phyloP scores from a whole-genome alignment of 2,797 vertebrate genomes.

The Chaunax sp. region DNA sequence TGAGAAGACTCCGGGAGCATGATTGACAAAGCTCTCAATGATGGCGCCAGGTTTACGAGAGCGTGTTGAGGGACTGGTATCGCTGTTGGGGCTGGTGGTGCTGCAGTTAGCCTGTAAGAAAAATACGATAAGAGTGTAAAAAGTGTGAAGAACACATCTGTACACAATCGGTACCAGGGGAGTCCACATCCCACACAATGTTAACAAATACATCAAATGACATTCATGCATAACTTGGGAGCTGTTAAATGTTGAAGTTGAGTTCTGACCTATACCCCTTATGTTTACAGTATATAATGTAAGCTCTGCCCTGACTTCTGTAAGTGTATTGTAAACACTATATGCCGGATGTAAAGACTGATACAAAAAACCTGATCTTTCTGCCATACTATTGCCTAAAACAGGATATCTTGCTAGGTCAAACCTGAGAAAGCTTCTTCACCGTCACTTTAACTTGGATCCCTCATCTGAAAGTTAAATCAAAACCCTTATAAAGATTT shows the following conservation, averaged over 20 bases:
- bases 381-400: background rate
- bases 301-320: slow-evolving; percentile 4
- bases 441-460: slow-evolving; percentile 23
- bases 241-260: background rate
- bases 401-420: slow-evolving; percentile 35
- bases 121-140: background rate
- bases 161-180: background rate
- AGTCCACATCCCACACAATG: background rate
- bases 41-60: slow-evolving; percentile 96
- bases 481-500: slow-evolving; percentile 40
- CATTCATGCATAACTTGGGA: slow-evolving; percentile 8
- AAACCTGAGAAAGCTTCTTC: slow-evolving; percentile 17
- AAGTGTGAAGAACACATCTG: background rate
- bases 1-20: slow-evolving; percentile 98
- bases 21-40: slow-evolving; percentile 99
- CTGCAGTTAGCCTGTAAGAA: slow-evolving; percentile 87
- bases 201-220: slow-evolving; percentile 2
- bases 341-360: slow-evolving; percentile 19
- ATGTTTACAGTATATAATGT: background rate
- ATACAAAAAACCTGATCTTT: slow-evolving; percentile 33
- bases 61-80: slow-evolving; percentile 79
- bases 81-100: slow-evolving; percentile 72
- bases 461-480: slow-evolving; percentile 58
- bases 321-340: slow-evolving; percentile 17
- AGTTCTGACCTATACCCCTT: background rate